A percentile compares a stretch with the other conserved stretches of the same genome.
phyloP scores from a whole-genome alignment of 2,113 vertebrate species.

The Platycercus adscitus region DNA sequence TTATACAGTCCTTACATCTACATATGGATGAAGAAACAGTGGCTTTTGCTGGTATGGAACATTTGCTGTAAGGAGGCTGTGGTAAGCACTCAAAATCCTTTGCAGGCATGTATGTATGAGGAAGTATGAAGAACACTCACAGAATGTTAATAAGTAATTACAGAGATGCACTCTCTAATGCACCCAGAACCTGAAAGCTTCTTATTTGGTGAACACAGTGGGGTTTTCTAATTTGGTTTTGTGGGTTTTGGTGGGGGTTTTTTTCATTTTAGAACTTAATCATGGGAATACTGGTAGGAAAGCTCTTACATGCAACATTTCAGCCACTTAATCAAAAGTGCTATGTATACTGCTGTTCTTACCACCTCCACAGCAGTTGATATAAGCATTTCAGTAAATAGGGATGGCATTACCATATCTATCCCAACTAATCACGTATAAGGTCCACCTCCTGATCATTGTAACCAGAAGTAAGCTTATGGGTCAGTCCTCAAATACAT shows the following conservation, averaged over 20 bases:
- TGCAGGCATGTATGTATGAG: neutral
- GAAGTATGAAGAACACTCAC: neutral
- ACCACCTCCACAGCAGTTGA: neutral
- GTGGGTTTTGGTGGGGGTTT: too few relatives aligned
- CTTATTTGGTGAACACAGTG: neutral
- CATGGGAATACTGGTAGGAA: neutral
- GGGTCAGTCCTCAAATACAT: neutral
- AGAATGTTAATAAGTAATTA: neutral
- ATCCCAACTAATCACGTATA: neutral
- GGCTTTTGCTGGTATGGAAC: neutral
- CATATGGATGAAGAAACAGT: neutral
- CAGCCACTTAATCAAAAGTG: neutral
- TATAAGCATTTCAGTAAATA: neutral
- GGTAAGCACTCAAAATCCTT: neutral
- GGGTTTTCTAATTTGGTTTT: neutral
- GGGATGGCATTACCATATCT: neutral
- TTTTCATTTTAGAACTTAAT: neutral
- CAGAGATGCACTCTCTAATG: neutral
- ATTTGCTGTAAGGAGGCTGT: neutral
- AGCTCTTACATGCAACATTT: neutral
- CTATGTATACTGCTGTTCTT: neutral
- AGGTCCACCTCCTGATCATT: neutral
- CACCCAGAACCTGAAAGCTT: neutral
- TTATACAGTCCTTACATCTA: neutral
- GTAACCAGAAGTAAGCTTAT: neutral